phyloP scores from a whole-genome alignment of 1,140 invertebrate genomes.

The Choristoneura fumiferana region DNA sequence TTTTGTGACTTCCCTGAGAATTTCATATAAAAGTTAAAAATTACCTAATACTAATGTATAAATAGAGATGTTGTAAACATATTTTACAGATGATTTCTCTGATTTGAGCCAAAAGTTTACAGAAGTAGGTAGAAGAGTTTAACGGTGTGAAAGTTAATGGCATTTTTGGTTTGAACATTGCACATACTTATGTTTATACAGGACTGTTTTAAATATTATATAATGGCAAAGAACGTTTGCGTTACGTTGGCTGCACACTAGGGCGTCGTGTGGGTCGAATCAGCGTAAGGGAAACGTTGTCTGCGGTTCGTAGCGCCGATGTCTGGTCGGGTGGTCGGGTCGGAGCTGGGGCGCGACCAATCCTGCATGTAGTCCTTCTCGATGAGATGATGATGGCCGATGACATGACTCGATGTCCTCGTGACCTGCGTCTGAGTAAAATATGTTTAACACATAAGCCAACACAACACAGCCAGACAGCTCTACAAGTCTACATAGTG shows the following conservation, averaged over 20 bases:
- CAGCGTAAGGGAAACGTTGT: constrained; percentile 65
- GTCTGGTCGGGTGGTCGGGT: no score
- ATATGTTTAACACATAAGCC: not conserved
- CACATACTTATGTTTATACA: constrained; percentile 64
- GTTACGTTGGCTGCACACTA: constrained; percentile 54
- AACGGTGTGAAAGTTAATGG: constrained; percentile 67
- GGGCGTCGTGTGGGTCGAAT: constrained; percentile 52
- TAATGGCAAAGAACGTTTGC: constrained; percentile 62
- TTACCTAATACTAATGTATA: constrained; percentile 75
- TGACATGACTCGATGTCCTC: constrained; percentile 23
- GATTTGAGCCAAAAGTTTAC: constrained; percentile 74
- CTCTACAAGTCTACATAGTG: not conserved
- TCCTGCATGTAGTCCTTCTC: constrained; percentile 22
- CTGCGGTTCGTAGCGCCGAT: constrained; percentile 44
- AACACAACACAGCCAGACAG: not conserved
- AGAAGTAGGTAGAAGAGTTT: constrained; percentile 51
- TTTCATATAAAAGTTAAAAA: constrained; percentile 76
- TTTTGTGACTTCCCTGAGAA: constrained; percentile 76
- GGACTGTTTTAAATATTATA: constrained; percentile 58
- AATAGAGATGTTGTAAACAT: constrained; percentile 69
- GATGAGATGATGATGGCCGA: constrained; percentile 36
- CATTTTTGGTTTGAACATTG: constrained; percentile 77
- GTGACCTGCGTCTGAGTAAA: constrained; percentile 45
- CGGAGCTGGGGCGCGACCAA: not conserved
- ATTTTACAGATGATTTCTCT: constrained; percentile 56